phyloP scores from a whole-genome alignment of 2,113 vertebrate genomes.

The Oplegnathus fasciatus region DNA sequence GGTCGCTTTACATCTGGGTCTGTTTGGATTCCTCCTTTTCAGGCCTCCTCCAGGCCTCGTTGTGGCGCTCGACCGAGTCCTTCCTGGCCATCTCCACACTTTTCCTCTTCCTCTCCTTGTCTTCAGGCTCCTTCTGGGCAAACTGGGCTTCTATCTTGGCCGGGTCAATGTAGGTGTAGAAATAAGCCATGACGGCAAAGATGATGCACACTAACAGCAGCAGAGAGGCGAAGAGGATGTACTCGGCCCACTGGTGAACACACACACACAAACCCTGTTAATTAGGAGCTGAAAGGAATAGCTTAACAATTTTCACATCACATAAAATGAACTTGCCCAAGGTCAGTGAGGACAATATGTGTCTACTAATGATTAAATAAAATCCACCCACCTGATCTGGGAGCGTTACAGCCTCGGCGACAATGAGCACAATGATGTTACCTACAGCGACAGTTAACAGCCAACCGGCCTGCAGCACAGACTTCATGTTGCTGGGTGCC shows the following conservation, averaged over 20 bases:
- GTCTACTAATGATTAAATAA: neutral
- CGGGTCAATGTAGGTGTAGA: conserved; percentile 93
- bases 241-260: conserved; percentile 92
- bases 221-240: conserved; percentile 92
- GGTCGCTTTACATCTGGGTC: conserved; percentile 65
- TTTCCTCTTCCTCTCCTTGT: conserved; percentile 65
- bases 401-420: conserved; percentile 88
- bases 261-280: conserved; percentile 9
- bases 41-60: conserved; percentile 4
- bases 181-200: conserved; percentile 92
- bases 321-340: neutral
- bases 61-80: neutral
- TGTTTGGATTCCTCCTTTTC: conserved; percentile 2
- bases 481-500: conserved; percentile 98
- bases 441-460: conserved; percentile 92
- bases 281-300: neutral
- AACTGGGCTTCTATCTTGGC: conserved; percentile 89
- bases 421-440: conserved; percentile 95
- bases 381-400: conserved; percentile 85
- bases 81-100: conserved; percentile 60
- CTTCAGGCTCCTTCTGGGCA: conserved; percentile 32
- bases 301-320: too few relatives aligned
- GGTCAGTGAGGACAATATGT: neutral
- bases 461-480: conserved; percentile 97
- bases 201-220: conserved; percentile 89